Percentiles rank a stretch among this genome's conserved stretches.
These are phyloP conservation scores for Hydrocynus forskahlii DNA, from an alignment of 2,797 vertebrate genomes.

Conservation along the genomic window DNA sequence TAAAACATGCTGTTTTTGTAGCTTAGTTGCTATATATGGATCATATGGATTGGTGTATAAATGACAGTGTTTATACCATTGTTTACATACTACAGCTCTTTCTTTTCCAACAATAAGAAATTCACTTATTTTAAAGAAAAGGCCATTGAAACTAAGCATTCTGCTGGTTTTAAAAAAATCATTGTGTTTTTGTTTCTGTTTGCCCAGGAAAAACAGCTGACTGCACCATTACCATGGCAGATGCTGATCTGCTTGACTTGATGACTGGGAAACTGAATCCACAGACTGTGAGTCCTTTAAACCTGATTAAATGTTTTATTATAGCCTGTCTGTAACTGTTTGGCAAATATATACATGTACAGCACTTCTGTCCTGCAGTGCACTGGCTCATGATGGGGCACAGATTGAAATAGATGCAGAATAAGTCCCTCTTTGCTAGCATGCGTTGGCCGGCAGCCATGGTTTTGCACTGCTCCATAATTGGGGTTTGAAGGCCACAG, in stretches of 20 bases:
- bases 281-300: constrained; percentile 81
- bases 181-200: background rate
- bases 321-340: too few species aligned
- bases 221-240: constrained; percentile 88
- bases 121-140: too few species aligned
- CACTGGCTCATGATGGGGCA: background rate
- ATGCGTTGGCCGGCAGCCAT: background rate
- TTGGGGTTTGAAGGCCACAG: background rate
- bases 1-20: too few species aligned
- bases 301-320: background rate
- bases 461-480: background rate
- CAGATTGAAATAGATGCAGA: background rate
- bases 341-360: background rate
- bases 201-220: constrained; percentile 86
- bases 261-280: constrained; percentile 94
- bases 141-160: too few species aligned
- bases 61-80: too few species aligned
- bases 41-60: too few species aligned
- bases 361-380: background rate
- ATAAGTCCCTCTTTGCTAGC: constrained; percentile 13
- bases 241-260: constrained; percentile 84
- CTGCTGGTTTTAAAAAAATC: too few species aligned
- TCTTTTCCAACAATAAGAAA: too few species aligned
- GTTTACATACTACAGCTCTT: too few species aligned
- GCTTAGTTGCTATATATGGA: too few species aligned